Evolutionary conservation across 2,113 vertebrate species (phyloP), one percentile per base, ranked within the genome.

Genomic region (Cyanoramphus novaezelandiae): DNA sequence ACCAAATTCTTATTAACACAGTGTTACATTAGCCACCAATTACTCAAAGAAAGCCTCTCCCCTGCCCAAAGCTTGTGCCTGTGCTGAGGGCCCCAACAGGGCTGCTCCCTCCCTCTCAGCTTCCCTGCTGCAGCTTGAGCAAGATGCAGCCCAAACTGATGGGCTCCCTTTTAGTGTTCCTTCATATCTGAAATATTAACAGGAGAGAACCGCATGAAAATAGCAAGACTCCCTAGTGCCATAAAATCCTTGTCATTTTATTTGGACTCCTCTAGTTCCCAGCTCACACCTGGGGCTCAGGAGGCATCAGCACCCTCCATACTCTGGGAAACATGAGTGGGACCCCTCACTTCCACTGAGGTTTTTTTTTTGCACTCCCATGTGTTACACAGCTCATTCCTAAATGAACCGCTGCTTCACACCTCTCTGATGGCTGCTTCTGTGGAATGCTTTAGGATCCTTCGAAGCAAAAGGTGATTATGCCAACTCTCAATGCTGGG

Each of bases 331-430:
- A 37, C 1, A 0, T 1, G 7, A 47, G 31, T 4, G 28, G 17
- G 41, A 77, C 29, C 28, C 37, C 43, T 43, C 43, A 15, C 43
- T 16, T 43, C n/a, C 33, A 16, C 6, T 15, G 50, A 44, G 4
- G 7, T 29, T 39, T 39, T 39, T n/a, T 35, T 46, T 68, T 57
- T 31, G 17, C 33, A 29, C 6, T 71, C 27, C 43, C 75, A n/a
- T 4, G 1, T 6, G 19, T 29, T 49, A n/a, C 0, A 1, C 18
- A 49, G 41, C 3, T 0, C 8, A 14, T 35, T 77, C 39, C 75
- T 39, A 4, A 35, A 5, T 0, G 0, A 72, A 46, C 25, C 4
- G 0, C 63, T 7, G 18, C n/a, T 68, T 64, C 52, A 11, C 17
- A 12, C 10, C 60, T n/a, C 67, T 5, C 4, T 0, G 1, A 25